A percentile compares a stretch with the other conserved stretches of the same genome.
phyloP scores from a whole-genome alignment of 1,140 invertebrate species.

The Drosophila obscura region DNA sequence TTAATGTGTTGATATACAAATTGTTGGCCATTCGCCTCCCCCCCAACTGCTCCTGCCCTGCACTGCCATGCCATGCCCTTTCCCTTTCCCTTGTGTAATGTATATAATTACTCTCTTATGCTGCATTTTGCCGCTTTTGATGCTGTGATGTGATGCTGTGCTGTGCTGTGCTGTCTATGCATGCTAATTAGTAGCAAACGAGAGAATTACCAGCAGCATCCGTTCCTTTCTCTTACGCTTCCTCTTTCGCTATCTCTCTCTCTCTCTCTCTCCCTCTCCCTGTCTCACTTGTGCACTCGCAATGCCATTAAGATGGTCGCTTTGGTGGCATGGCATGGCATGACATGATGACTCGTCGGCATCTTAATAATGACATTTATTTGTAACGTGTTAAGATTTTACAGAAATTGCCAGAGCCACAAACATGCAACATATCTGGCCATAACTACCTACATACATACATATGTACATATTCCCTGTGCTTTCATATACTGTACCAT shows the following conservation, averaged over 20 bases:
- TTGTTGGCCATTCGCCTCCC: conserved; percentile 37
- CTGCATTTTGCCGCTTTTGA: conserved; percentile 17
- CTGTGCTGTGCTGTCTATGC: conserved; percentile 7
- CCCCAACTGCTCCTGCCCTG: background rate
- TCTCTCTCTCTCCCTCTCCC: background rate
- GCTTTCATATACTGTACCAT: background rate
- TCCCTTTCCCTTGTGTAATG: conserved; percentile 2
- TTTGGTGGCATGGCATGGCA: conserved; percentile 20
- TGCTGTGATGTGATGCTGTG: conserved; percentile 3
- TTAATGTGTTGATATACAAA: conserved; percentile 77
- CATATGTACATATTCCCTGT: conserved; percentile 7
- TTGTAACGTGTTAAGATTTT: conserved; percentile 63
- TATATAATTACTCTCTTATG: conserved; percentile 41
- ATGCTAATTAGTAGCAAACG: conserved; percentile 60
- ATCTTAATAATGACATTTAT: conserved; percentile 73
- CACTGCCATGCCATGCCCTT: background rate
- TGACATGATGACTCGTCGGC: conserved; percentile 17
- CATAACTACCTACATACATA: conserved; percentile 35
- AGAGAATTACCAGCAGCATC: conserved; percentile 45
- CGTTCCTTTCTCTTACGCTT: conserved; percentile 18
- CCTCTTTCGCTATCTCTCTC: background rate
- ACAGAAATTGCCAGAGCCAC: conserved; percentile 34
- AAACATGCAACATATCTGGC: conserved; percentile 46
- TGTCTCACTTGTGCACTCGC: conserved; percentile 10
- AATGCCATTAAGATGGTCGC: conserved; percentile 41